These are phyloP conservation scores for Eristalinus sepulchralis DNA, from an alignment of 2,888 invertebrate species.

Conservation along the genomic window DNA sequence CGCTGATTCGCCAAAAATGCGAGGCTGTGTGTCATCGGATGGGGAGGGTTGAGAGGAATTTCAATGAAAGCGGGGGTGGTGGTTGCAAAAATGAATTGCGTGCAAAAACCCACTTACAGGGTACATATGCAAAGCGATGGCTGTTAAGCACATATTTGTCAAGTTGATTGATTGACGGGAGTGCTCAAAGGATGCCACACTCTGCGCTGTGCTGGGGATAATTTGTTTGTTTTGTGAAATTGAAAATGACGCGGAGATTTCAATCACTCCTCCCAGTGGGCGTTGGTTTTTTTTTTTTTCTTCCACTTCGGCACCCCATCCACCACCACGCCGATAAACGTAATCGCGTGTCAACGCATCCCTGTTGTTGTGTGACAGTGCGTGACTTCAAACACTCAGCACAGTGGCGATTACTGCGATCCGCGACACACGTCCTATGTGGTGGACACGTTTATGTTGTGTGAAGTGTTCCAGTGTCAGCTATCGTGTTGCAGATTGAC, in stretches of 20 bases:
- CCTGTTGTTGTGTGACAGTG: not conserved
- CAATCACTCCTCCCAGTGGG: not conserved
- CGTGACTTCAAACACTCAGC: not conserved
- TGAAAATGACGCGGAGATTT: constrained; percentile 39
- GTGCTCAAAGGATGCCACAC: constrained; percentile 46
- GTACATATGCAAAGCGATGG: not conserved
- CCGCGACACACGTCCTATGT: not conserved
- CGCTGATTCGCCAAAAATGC: not conserved
- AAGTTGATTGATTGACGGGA: constrained; percentile 62
- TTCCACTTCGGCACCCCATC: not conserved
- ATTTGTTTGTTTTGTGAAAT: constrained; percentile 60
- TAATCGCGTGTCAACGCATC: not conserved
- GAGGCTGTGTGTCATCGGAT: not conserved
- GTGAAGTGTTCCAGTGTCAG: not conserved
- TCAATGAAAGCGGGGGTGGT: not conserved
- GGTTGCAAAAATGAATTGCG: not conserved
- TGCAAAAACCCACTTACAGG: not conserved
- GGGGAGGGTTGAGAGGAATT: not conserved
- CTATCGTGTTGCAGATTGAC: not conserved
- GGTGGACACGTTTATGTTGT: not conserved
- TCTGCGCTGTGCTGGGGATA: constrained; percentile 22
- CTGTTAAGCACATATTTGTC: constrained; percentile 58
- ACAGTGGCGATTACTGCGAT: not conserved
- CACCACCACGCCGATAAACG: not conserved
- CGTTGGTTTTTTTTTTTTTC: constrained; percentile 34